A percentile compares a stretch with the other conserved stretches of the same genome.
Conservation (phyloP, 2,888 invertebrate species). For the Nymphalis urticae region DNA sequence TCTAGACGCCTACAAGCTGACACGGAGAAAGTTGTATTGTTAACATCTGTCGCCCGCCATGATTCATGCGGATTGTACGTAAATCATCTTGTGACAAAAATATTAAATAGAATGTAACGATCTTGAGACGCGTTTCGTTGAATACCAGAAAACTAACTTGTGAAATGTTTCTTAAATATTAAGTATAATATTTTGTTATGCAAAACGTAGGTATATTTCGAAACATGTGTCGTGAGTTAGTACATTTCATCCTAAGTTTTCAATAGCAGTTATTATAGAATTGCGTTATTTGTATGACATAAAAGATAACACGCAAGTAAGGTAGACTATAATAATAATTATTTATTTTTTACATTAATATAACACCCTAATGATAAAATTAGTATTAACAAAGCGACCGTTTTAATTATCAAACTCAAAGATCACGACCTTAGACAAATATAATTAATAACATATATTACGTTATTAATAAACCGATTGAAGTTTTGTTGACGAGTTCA, state of each 20-base stretch:
- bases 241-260: no score
- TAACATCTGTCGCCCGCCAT: conserved; percentile 66
- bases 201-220: neutral
- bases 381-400: neutral
- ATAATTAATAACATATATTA: conserved; percentile 18
- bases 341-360: no score
- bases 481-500: conserved; percentile 38
- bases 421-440: conserved; percentile 23
- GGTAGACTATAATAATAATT: no score
- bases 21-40: conserved; percentile 66
- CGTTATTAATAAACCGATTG: conserved; percentile 40
- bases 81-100: conserved; percentile 53
- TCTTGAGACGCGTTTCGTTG: conserved; percentile 16
- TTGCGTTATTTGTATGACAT: no score
- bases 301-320: no score
- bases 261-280: no score
- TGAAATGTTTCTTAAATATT: neutral
- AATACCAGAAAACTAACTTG: conserved; percentile 11
- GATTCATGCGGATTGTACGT: conserved; percentile 65
- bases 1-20: conserved; percentile 46
- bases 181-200: neutral
- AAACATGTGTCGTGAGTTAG: neutral
- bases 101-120: conserved; percentile 31
- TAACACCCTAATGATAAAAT: neutral
- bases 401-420: conserved; percentile 6